Base-by-base conservation (phyloP, 2,113 vertebrate species). In the Onychostruthus taczanowskii region DNA sequence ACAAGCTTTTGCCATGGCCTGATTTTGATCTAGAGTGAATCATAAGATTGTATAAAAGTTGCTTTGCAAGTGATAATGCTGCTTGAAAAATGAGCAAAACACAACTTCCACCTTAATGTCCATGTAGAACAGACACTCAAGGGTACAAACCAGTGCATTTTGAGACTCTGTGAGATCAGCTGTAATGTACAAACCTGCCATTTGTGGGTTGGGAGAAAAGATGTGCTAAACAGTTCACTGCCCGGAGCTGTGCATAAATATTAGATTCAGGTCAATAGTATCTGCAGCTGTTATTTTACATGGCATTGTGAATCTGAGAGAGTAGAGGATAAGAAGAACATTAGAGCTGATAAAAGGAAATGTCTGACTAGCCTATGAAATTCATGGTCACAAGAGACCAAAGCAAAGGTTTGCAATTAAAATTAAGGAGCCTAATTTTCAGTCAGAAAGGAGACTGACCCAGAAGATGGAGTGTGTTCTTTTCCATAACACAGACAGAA, bases 391-490 rank as follows among this genome's bases (percentile, higher is more conserved):
- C 79, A 63, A 37, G 83, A 81, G 63, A 77, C n/a, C 5, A 80
- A 90, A 79, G 33, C 2, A 86, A 74, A 26, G 9, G 20, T 58
- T 81, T 88, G 30, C 52, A 91, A 75, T 52, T 84, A 82, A 94
- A 96, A 82, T 81, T 84, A 74, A 89, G 24, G 10, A 75, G 15
- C 14, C 30, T 59, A 74, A 82, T 91, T 94, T 93, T 94, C 67
- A 50, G 27, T 72, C 31, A 64, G 56, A 87, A 91, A 74, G 66
- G 56, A 95, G 12, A 46, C 16, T 73, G 49, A 74, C 21, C 26
- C 55, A 63, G 35, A 77, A 84, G 7, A 5, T 78, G 24, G 3
- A 20, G 89, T 46, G 4, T 37, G 12, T 50, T 33, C 26, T 90
- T 90, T 53, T 74, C 39, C 21, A 7, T 49, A 68, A 82, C 3